Base-by-base conservation (phyloP, 2,888 invertebrate species). In the Neuroscelio doddi region DNA sequence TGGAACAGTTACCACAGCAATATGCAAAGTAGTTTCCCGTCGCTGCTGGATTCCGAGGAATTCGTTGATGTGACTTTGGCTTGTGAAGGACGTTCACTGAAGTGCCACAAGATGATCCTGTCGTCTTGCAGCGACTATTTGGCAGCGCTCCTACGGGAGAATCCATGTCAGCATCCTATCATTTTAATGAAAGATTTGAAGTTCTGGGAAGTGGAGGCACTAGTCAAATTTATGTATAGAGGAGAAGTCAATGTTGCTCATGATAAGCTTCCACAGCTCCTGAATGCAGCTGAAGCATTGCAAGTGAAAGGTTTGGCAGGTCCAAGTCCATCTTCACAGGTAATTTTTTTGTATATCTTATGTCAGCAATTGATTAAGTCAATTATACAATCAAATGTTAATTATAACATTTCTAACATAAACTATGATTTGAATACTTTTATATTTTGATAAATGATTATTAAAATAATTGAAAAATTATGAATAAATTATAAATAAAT, bases 181-280 rank as follows among this genome's bases (percentile, higher is more conserved):
- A 90, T 95, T 58, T 88, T 94, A 63, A 93, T 94, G 88, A 90
- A 92, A 75, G 94, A 94, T 77, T 92, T 94, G 87, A 91, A 86
- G 64, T 90, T 93, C 80, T 92, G 92, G 86, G 94, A 94, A 77
- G 92, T 95, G 85, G 93, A 94, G 77, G 93, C 93, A 0, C 85
- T 95, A 38, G 93, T 95, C 27, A 94, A 94, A 85, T 95, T 94
- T 80, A 95, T 95, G 94, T 95, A 95, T 84, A 93, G 93, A 79
- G 95, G 94, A 0, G 94, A 95, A 81, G 94, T 94, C 26, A 94
- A 93, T 79, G 93, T 94, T 0, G 92, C 93, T 1, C 94, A 94
- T 75, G 93, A 94, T 53, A 93, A 94, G 63, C 85, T 95, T 46
- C 92, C 93, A 26, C 92, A 92, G 70, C 84, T 95, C n/a, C 85